Conservation (phyloP, 1,140 invertebrate species). For the Formica selysi region DNA sequence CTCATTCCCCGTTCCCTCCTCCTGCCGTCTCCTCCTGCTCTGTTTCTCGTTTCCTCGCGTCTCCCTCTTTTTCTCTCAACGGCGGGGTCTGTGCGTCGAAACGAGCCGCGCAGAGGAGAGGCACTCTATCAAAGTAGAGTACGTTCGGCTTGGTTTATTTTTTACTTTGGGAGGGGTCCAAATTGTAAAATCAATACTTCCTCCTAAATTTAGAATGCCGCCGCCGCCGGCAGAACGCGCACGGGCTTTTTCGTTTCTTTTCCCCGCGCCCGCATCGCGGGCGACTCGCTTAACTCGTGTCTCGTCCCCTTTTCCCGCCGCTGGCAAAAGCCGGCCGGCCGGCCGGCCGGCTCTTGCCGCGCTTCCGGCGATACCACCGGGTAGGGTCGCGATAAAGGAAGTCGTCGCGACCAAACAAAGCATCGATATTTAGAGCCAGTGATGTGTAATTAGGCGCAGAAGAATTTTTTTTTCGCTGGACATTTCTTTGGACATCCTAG, state of each 20-base stretch:
- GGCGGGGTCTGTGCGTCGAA: constrained; percentile 70
- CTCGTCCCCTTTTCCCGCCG: constrained; percentile 4
- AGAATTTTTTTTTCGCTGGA: neutral
- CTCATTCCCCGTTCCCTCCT: constrained; percentile 34
- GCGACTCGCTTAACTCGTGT: constrained; percentile 22
- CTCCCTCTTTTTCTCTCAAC: constrained; percentile 58
- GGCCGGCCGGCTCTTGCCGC: constrained; percentile 10
- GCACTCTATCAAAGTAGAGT: constrained; percentile 86
- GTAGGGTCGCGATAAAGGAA: neutral
- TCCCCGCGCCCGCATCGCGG: constrained; percentile 24
- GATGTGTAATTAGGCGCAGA: neutral
- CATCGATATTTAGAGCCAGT: neutral
- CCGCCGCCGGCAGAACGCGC: constrained; percentile 65
- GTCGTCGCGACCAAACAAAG: neutral
- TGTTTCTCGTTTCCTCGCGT: constrained; percentile 56
- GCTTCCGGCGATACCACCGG: neutral
- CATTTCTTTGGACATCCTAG: neutral
- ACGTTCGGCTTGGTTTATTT: constrained; percentile 86
- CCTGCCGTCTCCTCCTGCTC: constrained; percentile 57
- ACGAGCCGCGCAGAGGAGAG: constrained; percentile 83
- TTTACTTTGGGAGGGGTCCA: constrained; percentile 86
- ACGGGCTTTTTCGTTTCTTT: constrained; percentile 71
- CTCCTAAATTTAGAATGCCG: constrained; percentile 84
- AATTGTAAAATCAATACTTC: constrained; percentile 87
- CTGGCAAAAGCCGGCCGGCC: constrained; percentile 31